Evolutionary conservation across 2,797 vertebrate genomes (phyloP).

Genomic region (Garrulus glandarius): DNA sequence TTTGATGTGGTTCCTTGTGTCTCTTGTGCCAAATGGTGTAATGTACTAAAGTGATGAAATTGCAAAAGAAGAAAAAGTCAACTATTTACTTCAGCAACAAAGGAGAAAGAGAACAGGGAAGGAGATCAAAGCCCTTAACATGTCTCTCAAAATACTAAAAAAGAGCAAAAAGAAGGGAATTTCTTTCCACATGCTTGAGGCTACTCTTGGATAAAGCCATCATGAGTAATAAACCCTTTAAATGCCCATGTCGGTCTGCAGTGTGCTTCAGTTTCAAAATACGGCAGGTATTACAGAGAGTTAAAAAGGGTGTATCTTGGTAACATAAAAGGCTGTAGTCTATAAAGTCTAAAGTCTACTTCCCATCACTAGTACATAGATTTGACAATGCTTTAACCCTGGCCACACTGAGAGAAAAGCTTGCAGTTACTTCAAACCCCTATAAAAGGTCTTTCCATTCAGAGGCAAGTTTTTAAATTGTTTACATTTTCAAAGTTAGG

Average conservation of each 20-base stretch:
- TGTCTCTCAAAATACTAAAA: slow-evolving; percentile 25
- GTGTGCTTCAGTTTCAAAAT: slow-evolving; percentile 4
- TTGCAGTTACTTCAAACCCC: background rate
- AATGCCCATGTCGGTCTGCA: background rate
- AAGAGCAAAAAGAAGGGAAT: slow-evolving; percentile 16
- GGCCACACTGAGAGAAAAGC: background rate
- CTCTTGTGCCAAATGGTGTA: slow-evolving; percentile 70
- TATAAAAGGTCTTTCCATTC: background rate
- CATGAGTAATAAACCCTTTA: background rate
- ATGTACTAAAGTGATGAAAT: slow-evolving; percentile 73
- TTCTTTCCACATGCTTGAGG: background rate
- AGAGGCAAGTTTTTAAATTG: slow-evolving; percentile 32
- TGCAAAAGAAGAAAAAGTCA: slow-evolving; percentile 56
- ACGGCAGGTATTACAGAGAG: background rate
- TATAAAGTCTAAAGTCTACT: background rate
- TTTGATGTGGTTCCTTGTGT: slow-evolving; percentile 76
- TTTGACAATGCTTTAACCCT: background rate
- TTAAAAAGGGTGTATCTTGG: background rate
- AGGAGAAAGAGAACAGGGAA: slow-evolving; percentile 41
- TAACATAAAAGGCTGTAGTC: background rate
- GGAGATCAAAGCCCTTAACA: slow-evolving; percentile 65
- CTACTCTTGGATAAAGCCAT: background rate
- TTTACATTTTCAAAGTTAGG: slow-evolving; percentile 40
- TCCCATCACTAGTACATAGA: background rate
- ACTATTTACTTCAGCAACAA: slow-evolving; percentile 58